Percentiles rank a stretch among this genome's conserved stretches.
phyloP scores from a whole-genome alignment of 1,140 invertebrate genomes.

The Caenorhabditis inopinata region DNA sequence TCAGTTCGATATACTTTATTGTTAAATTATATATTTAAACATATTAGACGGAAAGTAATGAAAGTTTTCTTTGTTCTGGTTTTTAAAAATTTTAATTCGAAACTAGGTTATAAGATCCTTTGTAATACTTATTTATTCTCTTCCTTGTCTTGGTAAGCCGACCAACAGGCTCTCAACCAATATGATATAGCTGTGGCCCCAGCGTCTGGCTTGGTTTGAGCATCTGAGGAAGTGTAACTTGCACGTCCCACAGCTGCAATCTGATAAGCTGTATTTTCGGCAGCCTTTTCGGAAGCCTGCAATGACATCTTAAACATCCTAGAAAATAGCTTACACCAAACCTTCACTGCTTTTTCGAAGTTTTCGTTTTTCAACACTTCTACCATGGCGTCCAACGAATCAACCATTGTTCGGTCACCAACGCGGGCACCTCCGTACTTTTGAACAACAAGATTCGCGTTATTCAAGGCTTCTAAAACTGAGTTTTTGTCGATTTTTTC shows the following conservation, averaged over 20 bases:
- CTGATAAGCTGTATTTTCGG: slow-evolving; percentile 71
- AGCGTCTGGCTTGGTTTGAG: slow-evolving; percentile 71
- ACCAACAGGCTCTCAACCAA: slow-evolving; percentile 70
- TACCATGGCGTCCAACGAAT: slow-evolving; percentile 74
- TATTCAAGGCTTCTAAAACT: slow-evolving; percentile 50
- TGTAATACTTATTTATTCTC: not conserved
- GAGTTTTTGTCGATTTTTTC: not conserved
- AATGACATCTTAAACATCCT: not conserved
- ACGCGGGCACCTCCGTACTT: slow-evolving; percentile 76
- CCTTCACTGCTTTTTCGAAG: slow-evolving; percentile 72
- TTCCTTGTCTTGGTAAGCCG: not conserved
- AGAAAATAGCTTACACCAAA: slow-evolving; percentile 66
- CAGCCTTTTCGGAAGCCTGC: slow-evolving; percentile 68
- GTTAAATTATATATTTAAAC: too few species aligned
- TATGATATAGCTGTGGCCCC: slow-evolving; percentile 73
- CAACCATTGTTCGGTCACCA: slow-evolving; percentile 78
- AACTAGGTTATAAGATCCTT: not conserved
- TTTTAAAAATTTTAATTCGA: not conserved
- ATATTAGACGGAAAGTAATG: too few species aligned
- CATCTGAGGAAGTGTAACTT: slow-evolving; percentile 67
- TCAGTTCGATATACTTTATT: too few species aligned
- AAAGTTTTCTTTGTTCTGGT: too few species aligned
- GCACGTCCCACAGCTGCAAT: slow-evolving; percentile 70
- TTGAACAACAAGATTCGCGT: slow-evolving; percentile 71
- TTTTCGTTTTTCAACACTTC: slow-evolving; percentile 76